Evolutionary conservation across 1,140 invertebrate species (phyloP).

Genomic region (Papilio helenus): DNA sequence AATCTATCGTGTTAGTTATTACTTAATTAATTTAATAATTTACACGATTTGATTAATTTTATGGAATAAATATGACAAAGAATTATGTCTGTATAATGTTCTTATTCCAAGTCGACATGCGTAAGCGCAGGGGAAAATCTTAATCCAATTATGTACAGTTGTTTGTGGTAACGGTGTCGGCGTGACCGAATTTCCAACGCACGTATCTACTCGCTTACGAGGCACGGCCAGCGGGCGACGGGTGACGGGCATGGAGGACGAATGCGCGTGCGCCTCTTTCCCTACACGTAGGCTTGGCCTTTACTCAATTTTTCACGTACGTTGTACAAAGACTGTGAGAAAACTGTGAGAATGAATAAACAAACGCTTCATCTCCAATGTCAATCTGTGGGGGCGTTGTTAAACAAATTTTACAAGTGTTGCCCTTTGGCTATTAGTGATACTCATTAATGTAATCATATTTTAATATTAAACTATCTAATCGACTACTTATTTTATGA

Average conservation of each 20-base stretch:
- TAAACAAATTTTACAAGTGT: neutral
- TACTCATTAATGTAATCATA: constrained; percentile 11
- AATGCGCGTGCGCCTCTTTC: constrained; percentile 4
- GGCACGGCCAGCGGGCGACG: neutral
- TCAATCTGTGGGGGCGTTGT: neutral
- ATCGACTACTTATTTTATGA: constrained; percentile 12
- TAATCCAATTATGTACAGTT: constrained; percentile 40
- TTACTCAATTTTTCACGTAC: neutral
- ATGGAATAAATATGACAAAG: neutral
- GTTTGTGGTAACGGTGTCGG: constrained; percentile 37
- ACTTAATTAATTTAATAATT: neutral
- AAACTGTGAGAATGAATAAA: neutral
- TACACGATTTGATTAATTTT: neutral
- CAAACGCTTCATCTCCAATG: neutral
- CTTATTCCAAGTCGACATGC: constrained; percentile 13
- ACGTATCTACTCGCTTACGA: constrained; percentile 17
- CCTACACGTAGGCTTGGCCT: neutral
- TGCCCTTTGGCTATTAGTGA: neutral
- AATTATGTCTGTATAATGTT: neutral
- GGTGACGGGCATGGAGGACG: neutral
- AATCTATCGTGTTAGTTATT: neutral
- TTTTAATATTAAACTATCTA: neutral
- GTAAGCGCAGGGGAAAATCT: constrained; percentile 40
- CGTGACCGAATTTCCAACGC: constrained; percentile 36
- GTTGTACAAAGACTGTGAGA: neutral